Percentiles rank a stretch among this genome's conserved stretches.
phyloP scores from a whole-genome alignment of 2,797 vertebrate genomes.

The Coregonus ussuriensis region DNA sequence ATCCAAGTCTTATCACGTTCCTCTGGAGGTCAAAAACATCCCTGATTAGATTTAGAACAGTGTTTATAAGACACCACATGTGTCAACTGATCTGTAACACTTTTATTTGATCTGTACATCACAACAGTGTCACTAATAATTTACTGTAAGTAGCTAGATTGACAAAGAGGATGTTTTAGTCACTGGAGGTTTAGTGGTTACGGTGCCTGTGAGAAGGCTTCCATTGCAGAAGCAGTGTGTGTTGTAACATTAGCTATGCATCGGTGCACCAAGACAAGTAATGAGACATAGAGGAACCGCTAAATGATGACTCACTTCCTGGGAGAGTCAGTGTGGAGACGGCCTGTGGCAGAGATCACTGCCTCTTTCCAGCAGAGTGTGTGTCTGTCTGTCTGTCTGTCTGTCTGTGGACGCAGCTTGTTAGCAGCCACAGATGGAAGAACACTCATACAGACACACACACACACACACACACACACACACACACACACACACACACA shows the following conservation, averaged over 20 bases:
- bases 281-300: slow-evolving; percentile 7
- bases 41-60: too few relatives aligned
- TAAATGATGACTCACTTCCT: slow-evolving; percentile 31
- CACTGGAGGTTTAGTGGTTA: neutral
- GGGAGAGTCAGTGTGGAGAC: neutral
- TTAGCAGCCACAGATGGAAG: too few relatives aligned
- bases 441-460: too few relatives aligned
- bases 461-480: too few relatives aligned
- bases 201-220: neutral
- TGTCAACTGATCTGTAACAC: neutral
- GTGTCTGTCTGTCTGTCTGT: neutral
- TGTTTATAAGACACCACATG: too few relatives aligned
- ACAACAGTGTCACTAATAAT: neutral
- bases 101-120: neutral
- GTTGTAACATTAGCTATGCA: slow-evolving; percentile 13
- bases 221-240: slow-evolving; percentile 8
- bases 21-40: too few relatives aligned
- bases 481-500: too few relatives aligned
- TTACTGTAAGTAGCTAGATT: neutral
- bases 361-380: neutral
- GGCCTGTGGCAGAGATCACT: neutral
- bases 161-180: neutral
- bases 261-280: neutral
- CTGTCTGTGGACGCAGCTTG: neutral
- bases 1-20: too few relatives aligned